Conservation (phyloP, 2,888 invertebrate genomes). For the Coelopa pilipes region DNA sequence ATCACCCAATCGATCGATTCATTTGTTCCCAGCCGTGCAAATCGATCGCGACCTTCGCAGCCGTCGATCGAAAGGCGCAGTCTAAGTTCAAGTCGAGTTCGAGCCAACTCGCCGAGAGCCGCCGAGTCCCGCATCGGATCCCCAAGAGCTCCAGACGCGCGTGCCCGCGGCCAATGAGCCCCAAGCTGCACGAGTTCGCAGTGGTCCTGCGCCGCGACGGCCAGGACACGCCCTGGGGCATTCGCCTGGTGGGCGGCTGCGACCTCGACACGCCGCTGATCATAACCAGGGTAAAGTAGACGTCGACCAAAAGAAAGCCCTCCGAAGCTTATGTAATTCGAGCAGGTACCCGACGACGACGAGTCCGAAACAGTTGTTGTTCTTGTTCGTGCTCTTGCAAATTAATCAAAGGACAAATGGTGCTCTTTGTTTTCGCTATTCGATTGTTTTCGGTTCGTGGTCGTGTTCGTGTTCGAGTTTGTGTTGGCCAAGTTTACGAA, state of each 20-base stretch:
- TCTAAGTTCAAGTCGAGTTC: too few relatives aligned
- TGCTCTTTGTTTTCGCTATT: background rate
- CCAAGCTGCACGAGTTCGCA: constrained; percentile 79
- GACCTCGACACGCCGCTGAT: constrained; percentile 88
- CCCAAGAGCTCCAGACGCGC: background rate
- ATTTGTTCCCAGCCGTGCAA: background rate
- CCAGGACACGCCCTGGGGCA: constrained; percentile 83
- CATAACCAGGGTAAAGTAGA: constrained; percentile 81
- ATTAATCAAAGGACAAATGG: constrained; percentile 17
- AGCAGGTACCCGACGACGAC: background rate
- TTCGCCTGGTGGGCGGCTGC: constrained; percentile 86
- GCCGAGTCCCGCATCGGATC: too few relatives aligned
- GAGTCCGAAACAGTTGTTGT: background rate
- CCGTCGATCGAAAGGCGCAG: too few relatives aligned
- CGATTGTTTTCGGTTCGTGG: constrained; percentile 12
- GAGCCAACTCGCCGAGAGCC: too few relatives aligned
- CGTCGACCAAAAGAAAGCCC: background rate
- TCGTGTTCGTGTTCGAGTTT: background rate
- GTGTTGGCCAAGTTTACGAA: constrained; percentile 30
- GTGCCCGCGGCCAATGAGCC: constrained; percentile 58
- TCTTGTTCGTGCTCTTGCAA: too few relatives aligned
- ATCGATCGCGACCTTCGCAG: background rate
- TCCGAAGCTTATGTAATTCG: constrained; percentile 24
- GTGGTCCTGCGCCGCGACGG: constrained; percentile 79
- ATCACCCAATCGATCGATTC: background rate